Evolutionary conservation across 2,888 invertebrate species (phyloP).

Genomic region (Vesta saturnalis): DNA sequence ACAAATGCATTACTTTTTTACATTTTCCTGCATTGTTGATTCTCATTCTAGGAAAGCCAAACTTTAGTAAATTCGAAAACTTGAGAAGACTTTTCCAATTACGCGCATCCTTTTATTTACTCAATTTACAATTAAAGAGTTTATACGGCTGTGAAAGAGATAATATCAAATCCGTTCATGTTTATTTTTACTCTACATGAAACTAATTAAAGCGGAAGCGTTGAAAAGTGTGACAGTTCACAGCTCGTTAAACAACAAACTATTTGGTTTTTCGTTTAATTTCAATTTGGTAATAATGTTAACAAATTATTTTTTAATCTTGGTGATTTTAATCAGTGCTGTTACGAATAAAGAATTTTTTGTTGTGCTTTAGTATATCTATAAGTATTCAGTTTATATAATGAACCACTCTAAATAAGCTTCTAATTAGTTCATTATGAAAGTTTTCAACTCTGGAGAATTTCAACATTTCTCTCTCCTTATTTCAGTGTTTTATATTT

Average conservation of each 20-base stretch:
- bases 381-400: constrained; percentile 12
- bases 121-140: neutral
- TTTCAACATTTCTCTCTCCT: constrained; percentile 7
- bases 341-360: neutral
- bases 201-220: too few species aligned
- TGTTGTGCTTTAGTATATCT: neutral
- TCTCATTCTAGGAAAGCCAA: neutral
- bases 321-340: too few species aligned
- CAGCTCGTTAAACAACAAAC: too few species aligned
- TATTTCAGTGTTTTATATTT: constrained; percentile 19
- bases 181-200: too few species aligned
- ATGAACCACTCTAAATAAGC: constrained; percentile 14
- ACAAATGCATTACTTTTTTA: constrained; percentile 1
- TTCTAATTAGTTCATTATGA: constrained; percentile 15
- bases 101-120: neutral
- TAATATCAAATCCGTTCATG: neutral
- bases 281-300: too few species aligned
- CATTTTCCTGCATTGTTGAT: neutral
- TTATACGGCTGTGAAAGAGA: neutral
- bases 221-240: too few species aligned
- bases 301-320: too few species aligned
- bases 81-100: neutral
- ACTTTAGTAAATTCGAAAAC: neutral
- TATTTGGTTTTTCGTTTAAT: too few species aligned
- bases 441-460: constrained; percentile 11